Evolutionary conservation across 2,888 invertebrate genomes (phyloP), one percentile per base, ranked within the genome.

Genomic region (Polyommatus iphigenia): DNA sequence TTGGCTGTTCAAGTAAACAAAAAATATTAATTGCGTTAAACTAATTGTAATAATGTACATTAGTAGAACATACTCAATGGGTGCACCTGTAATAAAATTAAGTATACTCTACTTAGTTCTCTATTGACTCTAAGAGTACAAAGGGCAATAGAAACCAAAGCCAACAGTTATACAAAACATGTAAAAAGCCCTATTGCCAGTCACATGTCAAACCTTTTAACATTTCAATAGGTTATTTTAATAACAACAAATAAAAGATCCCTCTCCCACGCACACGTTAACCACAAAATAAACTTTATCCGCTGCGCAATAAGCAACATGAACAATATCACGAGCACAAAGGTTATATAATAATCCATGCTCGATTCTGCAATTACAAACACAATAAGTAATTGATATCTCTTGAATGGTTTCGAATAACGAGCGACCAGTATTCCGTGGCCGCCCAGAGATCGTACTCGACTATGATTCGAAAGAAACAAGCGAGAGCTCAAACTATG

Each of bases 311-410:
- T 75, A 75, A 75, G 75, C 20, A 41, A 73, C 80, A 78, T 81
- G 82, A 82, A 83, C 83, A 83, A 83, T 82, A 82, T 84, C 77
- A 84, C 76, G 76, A 81, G 83, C 83, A 85, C 83, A 82, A 85
- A 87, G 87, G 87, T 87, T 87, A 84, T 85, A 85, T 88, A 89
- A 90, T 86, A 85, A 83, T 87, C 85, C 87, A 88, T 85, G 84
- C 83, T 87, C 86, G 86, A 88, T 87, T 88, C 87, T 82, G 87
- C 87, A 89, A 87, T 88, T 85, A 87, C 86, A 86, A 84, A 80
- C 85, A 90, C 90, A 92, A 91, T 89, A 79, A 84, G 92, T 92
- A 92, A 92, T 92, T 87, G 92, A 92, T 92, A 92, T 87, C 86
- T 87, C 85, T 86, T 85, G 85, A 87, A 84, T 85, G 90, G 90